phyloP scores from a whole-genome alignment of 2,113 vertebrate genomes.

The Laticauda colubrina region DNA sequence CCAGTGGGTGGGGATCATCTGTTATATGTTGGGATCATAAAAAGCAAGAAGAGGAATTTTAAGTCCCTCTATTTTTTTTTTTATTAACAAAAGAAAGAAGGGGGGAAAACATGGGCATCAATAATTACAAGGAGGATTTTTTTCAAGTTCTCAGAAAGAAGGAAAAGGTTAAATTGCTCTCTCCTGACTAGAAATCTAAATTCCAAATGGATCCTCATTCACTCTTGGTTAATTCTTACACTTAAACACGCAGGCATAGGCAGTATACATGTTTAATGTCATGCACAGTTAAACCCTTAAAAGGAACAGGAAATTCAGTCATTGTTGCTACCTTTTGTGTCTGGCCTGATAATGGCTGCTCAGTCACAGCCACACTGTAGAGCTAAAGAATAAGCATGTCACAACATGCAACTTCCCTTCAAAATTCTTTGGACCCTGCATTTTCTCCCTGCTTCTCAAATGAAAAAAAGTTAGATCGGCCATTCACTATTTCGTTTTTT shows the following conservation, averaged over 20 bases:
- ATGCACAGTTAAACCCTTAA: not conserved
- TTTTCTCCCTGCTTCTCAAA: not conserved
- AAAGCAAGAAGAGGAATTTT: not conserved
- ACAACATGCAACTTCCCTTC: not conserved
- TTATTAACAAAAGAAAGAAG: not conserved
- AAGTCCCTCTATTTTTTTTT: not conserved
- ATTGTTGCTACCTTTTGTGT: not conserved
- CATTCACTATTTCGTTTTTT: not conserved
- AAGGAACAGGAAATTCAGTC: not conserved
- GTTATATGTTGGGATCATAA: not conserved
- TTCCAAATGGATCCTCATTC: not conserved
- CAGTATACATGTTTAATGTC: not conserved
- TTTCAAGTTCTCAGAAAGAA: not conserved
- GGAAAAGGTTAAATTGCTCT: not conserved
- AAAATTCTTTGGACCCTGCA: not conserved
- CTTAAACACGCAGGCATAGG: not conserved
- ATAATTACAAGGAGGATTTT: not conserved
- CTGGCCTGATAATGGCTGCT: not conserved
- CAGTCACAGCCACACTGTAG: not conserved
- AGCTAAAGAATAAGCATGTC: not conserved
- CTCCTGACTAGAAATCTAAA: not conserved
- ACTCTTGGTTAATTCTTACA: not conserved
- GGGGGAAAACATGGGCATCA: not conserved
- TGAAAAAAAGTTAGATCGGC: not conserved
- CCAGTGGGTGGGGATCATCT: not conserved